Conservation (phyloP, 2,113 vertebrate species). For the Trachemys scripta region DNA sequence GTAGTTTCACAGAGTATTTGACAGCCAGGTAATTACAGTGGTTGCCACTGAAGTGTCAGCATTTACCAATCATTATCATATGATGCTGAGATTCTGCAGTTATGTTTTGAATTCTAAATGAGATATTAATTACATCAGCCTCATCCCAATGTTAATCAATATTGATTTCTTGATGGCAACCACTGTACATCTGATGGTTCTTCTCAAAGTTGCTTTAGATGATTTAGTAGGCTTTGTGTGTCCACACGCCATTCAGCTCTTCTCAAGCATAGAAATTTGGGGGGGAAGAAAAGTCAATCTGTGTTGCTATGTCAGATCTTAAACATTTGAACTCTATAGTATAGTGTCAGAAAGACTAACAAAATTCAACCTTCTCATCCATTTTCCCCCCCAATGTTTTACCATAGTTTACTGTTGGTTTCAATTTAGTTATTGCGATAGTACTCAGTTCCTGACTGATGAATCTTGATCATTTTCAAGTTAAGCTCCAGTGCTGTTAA, state of each 20-base stretch:
- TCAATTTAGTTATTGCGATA: background rate
- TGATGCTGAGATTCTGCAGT: background rate
- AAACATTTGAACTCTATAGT: background rate
- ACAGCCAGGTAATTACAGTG: background rate
- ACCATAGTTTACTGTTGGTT: background rate
- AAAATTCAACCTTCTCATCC: background rate
- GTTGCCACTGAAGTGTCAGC: background rate
- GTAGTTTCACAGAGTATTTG: conserved; percentile 27
- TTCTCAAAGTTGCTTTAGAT: background rate
- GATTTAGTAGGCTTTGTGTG: background rate
- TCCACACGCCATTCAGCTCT: background rate
- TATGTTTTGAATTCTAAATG: background rate
- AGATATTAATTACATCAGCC: background rate
- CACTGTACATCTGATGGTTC: background rate
- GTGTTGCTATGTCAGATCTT: background rate
- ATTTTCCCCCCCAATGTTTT: background rate
- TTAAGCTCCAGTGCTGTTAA: background rate
- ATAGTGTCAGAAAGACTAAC: background rate
- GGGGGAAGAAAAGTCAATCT: background rate
- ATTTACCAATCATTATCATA: background rate
- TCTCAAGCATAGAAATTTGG: background rate
- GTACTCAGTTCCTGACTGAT: background rate
- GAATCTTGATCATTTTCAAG: background rate
- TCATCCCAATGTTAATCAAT: background rate
- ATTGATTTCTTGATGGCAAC: background rate